Base-by-base conservation (phyloP, 2,113 vertebrate genomes). In the Limanda limanda region DNA sequence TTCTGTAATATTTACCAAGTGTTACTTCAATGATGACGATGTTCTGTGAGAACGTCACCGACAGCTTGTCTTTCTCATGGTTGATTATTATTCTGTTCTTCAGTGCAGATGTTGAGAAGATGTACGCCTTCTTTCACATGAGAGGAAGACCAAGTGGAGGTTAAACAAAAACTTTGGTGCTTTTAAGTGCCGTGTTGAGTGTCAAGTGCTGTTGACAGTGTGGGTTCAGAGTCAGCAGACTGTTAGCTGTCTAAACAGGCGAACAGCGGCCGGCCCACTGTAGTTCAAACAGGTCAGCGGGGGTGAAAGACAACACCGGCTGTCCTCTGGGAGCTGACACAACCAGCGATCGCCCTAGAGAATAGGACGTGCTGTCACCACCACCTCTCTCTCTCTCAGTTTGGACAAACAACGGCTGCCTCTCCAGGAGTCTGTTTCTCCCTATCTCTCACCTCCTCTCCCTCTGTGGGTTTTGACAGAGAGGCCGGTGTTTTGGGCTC, bases 81-180 rank as follows among this genome's bases (percentile, higher is more conserved):
- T 70, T 77, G 69, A 85, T 89, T 90, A 89, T 82, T 72, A 82
- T 90, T 86, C 76, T 58, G 83, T 91, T 91, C 84, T 83, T 83
- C 31, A 25, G 71, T 68, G 52, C 79, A 88, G 86, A 89, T 90
- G 88, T 78, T 78, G 79, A 66, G 35, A 84, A 76, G 71, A 84
- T 68, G 37, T 68, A 15, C 57, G 61, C 56, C 71, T 83, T 79
- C 79, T 54, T 37, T 63, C 11, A 7, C 23, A 8, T 69, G 48
- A 82, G 81, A 79, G 77, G 27, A 59, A 75, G 62, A 85, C 69
- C 87, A 88, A 88, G 83, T 71, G 71, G 74, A 82, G 73, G 63
- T 78, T 83, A 86, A 92, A 91, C 86, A 86, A 75, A 81, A 74
- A 79, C 71, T 86, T 61, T 51, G 10, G 62, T 73, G 74, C 59